Evolutionary conservation across 2,797 vertebrate species (phyloP).

Genomic region (Neostethus bicornis): DNA sequence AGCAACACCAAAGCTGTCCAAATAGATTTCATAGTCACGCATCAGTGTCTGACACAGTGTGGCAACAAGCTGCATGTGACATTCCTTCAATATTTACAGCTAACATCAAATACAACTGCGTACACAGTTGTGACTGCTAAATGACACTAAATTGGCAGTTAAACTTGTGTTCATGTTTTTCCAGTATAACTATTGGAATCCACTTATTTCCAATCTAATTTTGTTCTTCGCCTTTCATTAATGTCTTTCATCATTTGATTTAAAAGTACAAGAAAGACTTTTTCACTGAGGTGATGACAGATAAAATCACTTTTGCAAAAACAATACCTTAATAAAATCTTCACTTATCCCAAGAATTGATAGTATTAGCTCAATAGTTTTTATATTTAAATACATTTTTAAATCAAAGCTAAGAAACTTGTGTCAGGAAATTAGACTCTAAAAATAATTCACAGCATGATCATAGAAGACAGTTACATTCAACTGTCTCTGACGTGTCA

Average conservation of each 20-base stretch:
- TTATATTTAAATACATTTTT: conserved; percentile 1
- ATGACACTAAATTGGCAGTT: conserved; percentile 21
- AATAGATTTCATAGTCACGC: conserved; percentile 66
- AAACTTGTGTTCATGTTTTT: conserved; percentile 29
- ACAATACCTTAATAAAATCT: too few species aligned
- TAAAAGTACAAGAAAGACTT: neutral
- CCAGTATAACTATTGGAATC: conserved; percentile 16
- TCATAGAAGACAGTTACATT: conserved; percentile 39
- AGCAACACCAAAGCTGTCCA: conserved; percentile 71
- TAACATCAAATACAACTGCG: conserved; percentile 55
- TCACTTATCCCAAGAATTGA: too few species aligned
- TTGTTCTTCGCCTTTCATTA: conserved; percentile 19
- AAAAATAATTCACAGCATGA: conserved; percentile 34
- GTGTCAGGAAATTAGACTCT: conserved; percentile 41
- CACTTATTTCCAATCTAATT: conserved; percentile 11
- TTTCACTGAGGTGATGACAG: neutral
- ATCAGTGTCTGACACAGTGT: conserved; percentile 56
- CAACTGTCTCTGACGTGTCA: conserved; percentile 43
- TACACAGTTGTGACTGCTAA: conserved; percentile 40
- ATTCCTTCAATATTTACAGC: conserved; percentile 58
- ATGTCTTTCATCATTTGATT: conserved; percentile 30
- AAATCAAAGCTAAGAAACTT: conserved; percentile 32
- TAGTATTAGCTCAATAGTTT: too few species aligned
- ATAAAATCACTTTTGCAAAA: neutral
- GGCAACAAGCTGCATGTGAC: conserved; percentile 65